Conservation (phyloP, 2,797 vertebrate genomes). For the Holocentrus rufus region DNA sequence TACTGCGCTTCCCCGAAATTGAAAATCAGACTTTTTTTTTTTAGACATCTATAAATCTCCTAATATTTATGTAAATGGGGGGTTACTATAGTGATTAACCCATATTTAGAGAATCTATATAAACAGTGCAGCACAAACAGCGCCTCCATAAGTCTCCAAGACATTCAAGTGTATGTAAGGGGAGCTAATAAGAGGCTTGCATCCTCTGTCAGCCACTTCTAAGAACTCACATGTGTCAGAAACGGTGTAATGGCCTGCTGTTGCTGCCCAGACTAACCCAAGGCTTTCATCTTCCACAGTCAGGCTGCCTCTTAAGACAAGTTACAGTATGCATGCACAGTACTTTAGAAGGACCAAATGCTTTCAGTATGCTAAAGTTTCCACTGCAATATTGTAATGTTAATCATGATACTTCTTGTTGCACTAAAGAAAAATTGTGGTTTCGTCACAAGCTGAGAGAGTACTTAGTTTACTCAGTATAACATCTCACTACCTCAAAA, state of each 20-base stretch:
- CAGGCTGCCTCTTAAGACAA: constrained; percentile 8
- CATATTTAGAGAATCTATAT: constrained; percentile 24
- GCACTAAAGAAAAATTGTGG: too few relatives aligned
- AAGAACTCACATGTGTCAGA: constrained; percentile 63
- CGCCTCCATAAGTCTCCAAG: constrained; percentile 9
- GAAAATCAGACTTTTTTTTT: constrained; percentile 26
- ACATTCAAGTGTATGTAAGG: constrained; percentile 27
- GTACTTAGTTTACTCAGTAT: too few relatives aligned
- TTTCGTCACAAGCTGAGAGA: too few relatives aligned
- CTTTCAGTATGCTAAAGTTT: neutral
- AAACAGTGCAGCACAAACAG: constrained; percentile 48
- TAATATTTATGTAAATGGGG: constrained; percentile 47
- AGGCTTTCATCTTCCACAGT: constrained; percentile 40
- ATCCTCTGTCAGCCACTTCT: constrained; percentile 35
- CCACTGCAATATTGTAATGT: constrained; percentile 1
- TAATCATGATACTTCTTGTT: too few relatives aligned
- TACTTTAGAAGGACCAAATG: constrained; percentile 19
- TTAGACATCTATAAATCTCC: constrained; percentile 25
- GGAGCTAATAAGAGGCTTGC: constrained; percentile 62
- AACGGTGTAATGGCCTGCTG: constrained; percentile 37
- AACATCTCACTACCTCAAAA: too few relatives aligned
- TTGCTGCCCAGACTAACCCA: constrained; percentile 51
- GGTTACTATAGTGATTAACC: constrained; percentile 22
- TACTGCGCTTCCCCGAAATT: neutral
- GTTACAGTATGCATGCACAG: constrained; percentile 7